phyloP scores from a whole-genome alignment of 92 coral and sea anemone species.

The Actinostola sp. region DNA sequence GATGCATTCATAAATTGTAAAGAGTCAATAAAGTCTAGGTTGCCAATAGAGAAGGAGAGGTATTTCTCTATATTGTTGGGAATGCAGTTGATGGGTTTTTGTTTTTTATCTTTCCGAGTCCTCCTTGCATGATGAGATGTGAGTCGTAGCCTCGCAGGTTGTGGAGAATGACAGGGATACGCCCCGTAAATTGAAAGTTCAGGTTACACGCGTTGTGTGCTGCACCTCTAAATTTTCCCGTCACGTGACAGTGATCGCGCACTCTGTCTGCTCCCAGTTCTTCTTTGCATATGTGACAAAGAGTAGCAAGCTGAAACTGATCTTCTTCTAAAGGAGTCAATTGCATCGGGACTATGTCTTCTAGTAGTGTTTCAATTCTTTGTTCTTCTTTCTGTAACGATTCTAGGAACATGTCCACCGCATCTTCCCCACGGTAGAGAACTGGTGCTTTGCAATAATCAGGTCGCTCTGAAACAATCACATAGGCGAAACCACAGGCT shows the following conservation, averaged over 20 bases:
- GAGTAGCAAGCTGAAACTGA: constrained; percentile 26
- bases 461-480: constrained; percentile 4
- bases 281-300: constrained; percentile 45
- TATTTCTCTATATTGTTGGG: constrained; percentile 69
- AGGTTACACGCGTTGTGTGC: constrained; percentile 28
- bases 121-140: constrained; percentile 57
- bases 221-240: constrained; percentile 37
- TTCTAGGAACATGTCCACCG: constrained; percentile 12
- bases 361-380: neutral
- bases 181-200: constrained; percentile 32
- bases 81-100: constrained; percentile 55
- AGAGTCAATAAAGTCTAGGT: constrained; percentile 42
- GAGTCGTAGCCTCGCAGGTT: constrained; percentile 40
- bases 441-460: constrained; percentile 20
- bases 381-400: constrained; percentile 1
- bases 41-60: constrained; percentile 47
- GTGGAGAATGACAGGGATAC: constrained; percentile 44
- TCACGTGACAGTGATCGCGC: constrained; percentile 29
- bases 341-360: constrained; percentile 38
- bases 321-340: constrained; percentile 23
- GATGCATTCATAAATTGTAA: constrained; percentile 49
- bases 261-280: constrained; percentile 9
- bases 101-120: constrained; percentile 38
- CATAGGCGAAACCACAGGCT: constrained; percentile 8
- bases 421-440: neutral